These are phyloP conservation scores for Phycodurus eques DNA, from an alignment of 2,113 vertebrate genomes.

Conservation along the genomic window DNA sequence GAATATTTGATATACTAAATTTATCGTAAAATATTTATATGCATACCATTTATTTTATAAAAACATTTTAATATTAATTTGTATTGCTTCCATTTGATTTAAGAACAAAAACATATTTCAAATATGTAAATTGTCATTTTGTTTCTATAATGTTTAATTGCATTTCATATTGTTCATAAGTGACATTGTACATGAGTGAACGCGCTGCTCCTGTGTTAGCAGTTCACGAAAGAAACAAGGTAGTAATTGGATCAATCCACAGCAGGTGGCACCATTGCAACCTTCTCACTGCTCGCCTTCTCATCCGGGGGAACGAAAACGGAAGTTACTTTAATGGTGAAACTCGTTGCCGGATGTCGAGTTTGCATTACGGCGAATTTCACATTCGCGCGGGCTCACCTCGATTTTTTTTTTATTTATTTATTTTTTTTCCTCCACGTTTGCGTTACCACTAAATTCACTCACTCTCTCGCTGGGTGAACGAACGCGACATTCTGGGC, in stretches of 20 bases:
- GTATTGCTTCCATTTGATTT: too few species aligned
- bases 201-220: too few species aligned
- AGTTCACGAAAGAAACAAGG: background rate
- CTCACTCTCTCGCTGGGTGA: background rate
- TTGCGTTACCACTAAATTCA: background rate
- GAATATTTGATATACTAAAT: too few species aligned
- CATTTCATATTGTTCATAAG: too few species aligned
- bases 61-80: too few species aligned
- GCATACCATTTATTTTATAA: too few species aligned
- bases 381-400: background rate
- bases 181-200: too few species aligned
- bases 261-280: background rate
- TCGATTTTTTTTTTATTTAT: background rate
- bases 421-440: background rate
- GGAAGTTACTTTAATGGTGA: background rate
- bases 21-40: too few species aligned
- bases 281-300: background rate
- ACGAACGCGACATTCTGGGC: background rate
- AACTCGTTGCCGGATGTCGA: background rate
- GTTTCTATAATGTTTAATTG: too few species aligned
- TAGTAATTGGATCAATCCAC: background rate
- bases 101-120: too few species aligned
- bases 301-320: background rate
- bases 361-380: background rate
- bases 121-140: too few species aligned